Base-by-base conservation (phyloP, 2,797 vertebrate genomes). In the Eutrigla gurnardus region DNA sequence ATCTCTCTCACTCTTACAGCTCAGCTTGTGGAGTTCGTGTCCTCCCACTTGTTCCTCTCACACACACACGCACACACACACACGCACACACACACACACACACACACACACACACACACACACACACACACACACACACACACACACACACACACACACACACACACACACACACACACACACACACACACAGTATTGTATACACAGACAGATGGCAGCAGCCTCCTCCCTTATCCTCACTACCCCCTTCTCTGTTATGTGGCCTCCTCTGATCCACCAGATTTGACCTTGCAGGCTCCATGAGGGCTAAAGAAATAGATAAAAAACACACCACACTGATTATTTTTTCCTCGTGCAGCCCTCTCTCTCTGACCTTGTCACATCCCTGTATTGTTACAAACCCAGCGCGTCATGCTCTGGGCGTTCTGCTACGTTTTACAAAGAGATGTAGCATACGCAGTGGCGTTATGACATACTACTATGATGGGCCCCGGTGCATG, bases 121-220 rank as follows among this genome's bases (percentile, higher is more conserved):
- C 50, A 50, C 80, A 4, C 43, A 42, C 40, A 42, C 40, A 42
- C 40, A 42, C 40, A 42, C 40, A 43, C 42, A 13, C 42, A 5
- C 42, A 15, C 43, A 46, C 14, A 17, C 43, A 7, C 43, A 17
- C 55, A 64, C 59, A 63, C 80, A 4, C 43, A 42, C 40, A 42
- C 40, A 42, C 40, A 42, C 40, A 42, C 40, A 43, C 42, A 13
- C 42, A 5, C 42, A 15, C 43, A 46, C 14, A 17, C 43, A 7
- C 43, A 17, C 55, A 64, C 59, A 63, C 77, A 46, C 17, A 32
- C 50, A 50, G 49, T 17, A 73, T 59, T 77, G 64, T 73, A 71
- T 59, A 70, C 66, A 32, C 75, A 81, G 77, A 81, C 86, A 89
- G 88, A 91, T 88, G 86, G 84, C 69, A 65, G 73, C 47, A 76